Base-by-base conservation (phyloP, 2,888 invertebrate genomes). In the Melangyna quadrimaculata region DNA sequence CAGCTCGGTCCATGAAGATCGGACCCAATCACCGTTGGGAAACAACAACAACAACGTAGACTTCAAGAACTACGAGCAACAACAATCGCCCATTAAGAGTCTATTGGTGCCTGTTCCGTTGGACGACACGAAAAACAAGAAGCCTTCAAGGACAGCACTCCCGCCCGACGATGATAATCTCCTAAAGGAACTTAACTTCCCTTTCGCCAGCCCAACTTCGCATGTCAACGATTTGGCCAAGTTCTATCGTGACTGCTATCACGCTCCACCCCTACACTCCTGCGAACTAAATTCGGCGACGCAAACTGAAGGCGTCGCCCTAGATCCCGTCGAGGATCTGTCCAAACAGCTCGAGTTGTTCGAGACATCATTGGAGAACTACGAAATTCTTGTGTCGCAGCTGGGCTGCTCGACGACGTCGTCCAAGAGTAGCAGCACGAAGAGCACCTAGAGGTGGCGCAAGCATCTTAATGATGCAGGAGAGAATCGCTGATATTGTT, bases 211-310 rank as follows among this genome's bases (percentile, higher is more conserved):
- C 53, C 90, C 90, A 77, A 90, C 90, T 22, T 91, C 92, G 51
- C 92, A 92, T 70, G 91, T 92, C 45, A 91, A 91, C 53, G 93
- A 93, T 86, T 89, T 93, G 87, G 92, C 92, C 3, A 92, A 91
- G 80, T 93, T 93, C 88, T 92, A 92, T 88, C 89, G 92, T 24
- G 92, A 93, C 70, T 92, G 92, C 84, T 92, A 91, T 82, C 89
- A 92, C 87, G 93, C 93, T 4, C 93, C 92, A 0, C 91, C 91
- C 3, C 67, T 91, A 35, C 89, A 88, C 17, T 89, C 91, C 3
- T 86, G 77, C 69, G 80, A 87, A 55, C 24, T 69, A 29, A 83
- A 78, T n/a, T 17, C 37, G 10, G 27, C 67, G 8, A 22, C 57
- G 7, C 71, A 77, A 43, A 48, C 57, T 0, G 73, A 80, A 65